Evolutionary conservation across 1,140 invertebrate species (phyloP).

Genomic region (Drosophila rhopaloa): DNA sequence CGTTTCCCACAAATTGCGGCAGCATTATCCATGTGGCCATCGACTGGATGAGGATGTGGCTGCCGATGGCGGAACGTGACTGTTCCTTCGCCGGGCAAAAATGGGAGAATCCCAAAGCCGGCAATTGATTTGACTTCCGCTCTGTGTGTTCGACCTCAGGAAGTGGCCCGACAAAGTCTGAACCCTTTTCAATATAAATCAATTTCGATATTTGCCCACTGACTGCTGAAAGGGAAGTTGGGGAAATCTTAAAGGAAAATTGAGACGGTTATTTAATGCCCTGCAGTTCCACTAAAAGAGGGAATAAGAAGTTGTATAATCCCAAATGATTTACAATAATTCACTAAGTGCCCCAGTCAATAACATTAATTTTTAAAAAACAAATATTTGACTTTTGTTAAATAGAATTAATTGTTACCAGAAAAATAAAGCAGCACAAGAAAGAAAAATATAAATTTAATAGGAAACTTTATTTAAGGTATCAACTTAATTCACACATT

Average conservation of each 20-base stretch:
- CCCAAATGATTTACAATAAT: no score
- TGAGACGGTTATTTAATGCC: background rate
- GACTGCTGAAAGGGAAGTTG: constrained; percentile 7
- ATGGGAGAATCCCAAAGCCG: constrained; percentile 17
- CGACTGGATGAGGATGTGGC: constrained; percentile 19
- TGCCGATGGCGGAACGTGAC: constrained; percentile 39
- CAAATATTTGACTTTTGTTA: no score
- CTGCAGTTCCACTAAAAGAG: background rate
- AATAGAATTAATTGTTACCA: no score
- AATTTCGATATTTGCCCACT: constrained; percentile 73
- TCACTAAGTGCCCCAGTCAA: no score
- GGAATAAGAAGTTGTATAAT: no score
- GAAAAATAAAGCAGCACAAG: no score
- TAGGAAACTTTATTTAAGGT: no score
- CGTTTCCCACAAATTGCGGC: constrained; percentile 78
- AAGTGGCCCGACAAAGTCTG: constrained; percentile 66
- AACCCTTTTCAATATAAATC: constrained; percentile 81
- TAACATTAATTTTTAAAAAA: no score
- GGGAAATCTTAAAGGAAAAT: background rate
- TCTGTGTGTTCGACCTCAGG: constrained; percentile 51
- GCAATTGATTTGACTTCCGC: constrained; percentile 81
- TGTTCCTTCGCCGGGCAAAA: constrained; percentile 21
- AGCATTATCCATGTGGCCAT: constrained; percentile 37
- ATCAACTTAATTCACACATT: no score
- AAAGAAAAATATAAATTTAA: no score